These are phyloP conservation scores for Naso thynnoides DNA, from an alignment of 2,797 vertebrate genomes.

Conservation along the genomic window DNA sequence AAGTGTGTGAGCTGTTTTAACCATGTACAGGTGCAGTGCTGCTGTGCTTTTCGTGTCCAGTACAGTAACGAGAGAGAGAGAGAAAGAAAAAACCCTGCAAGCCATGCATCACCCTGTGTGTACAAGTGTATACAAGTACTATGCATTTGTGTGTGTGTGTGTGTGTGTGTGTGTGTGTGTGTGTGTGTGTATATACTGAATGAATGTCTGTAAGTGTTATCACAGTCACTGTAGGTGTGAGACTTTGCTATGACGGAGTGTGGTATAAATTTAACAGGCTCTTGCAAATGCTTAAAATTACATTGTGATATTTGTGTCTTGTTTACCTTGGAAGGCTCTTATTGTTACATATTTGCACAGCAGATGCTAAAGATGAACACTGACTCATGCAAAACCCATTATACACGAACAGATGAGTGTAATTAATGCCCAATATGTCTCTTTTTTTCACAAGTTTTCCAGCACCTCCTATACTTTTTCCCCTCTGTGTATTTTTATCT, in stretches of 20 bases:
- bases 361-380: constrained; percentile 45
- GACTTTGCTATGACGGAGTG: constrained; percentile 65
- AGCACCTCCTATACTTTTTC: not conserved
- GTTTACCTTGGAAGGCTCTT: constrained; percentile 47
- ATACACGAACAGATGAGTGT: not conserved
- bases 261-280: constrained; percentile 53
- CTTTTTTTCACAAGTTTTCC: not conserved
- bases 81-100: not conserved
- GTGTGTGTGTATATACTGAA: constrained; percentile 32
- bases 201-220: constrained; percentile 66
- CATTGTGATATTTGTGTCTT: constrained; percentile 49
- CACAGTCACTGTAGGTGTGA: constrained; percentile 75
- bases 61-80: not conserved
- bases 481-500: not conserved
- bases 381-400: constrained; percentile 27
- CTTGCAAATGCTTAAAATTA: constrained; percentile 40
- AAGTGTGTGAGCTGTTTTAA: constrained; percentile 8
- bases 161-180: constrained; percentile 9
- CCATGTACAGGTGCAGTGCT: not conserved
- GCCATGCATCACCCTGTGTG: not conserved
- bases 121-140: constrained; percentile 12
- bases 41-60: constrained; percentile 1
- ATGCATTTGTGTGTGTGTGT: constrained; percentile 24
- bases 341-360: constrained; percentile 46
- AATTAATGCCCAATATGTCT: constrained; percentile 1